Percentiles rank a stretch among this genome's conserved stretches.
Evolutionary conservation across 2,888 invertebrate species (phyloP).

Genomic region (Thecocarcelia acutangulata): DNA sequence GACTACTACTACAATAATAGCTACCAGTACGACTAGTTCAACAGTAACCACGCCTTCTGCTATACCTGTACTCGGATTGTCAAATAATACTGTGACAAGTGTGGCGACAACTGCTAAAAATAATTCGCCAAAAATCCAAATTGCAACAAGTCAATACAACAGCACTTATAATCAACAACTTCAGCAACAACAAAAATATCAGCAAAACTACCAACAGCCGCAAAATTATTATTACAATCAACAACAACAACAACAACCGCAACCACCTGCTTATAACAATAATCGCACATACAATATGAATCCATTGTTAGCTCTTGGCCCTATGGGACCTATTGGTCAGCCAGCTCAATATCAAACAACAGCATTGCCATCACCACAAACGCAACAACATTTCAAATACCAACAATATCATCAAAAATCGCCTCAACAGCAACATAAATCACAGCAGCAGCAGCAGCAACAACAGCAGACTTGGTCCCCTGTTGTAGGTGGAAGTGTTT

Average conservation of each 20-base stretch:
- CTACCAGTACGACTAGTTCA: conserved; percentile 31
- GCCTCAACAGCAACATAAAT: conserved; percentile 69
- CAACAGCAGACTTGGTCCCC: conserved; percentile 78
- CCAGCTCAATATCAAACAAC: conserved; percentile 60
- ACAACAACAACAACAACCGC: conserved; percentile 59
- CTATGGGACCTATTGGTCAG: conserved; percentile 65
- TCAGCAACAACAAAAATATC: conserved; percentile 54
- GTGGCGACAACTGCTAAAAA: conserved; percentile 40
- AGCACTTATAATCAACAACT: conserved; percentile 51
- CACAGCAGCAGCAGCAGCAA: conserved; percentile 70
- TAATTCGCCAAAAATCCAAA: conserved; percentile 53
- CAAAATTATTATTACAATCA: conserved; percentile 58
- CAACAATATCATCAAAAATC: conserved; percentile 65
- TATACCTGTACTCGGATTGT: conserved; percentile 22
- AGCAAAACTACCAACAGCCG: conserved; percentile 53
- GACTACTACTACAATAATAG: conserved; percentile 20
- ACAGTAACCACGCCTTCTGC: conserved; percentile 24
- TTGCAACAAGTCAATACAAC: conserved; percentile 48
- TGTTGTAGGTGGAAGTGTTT: conserved; percentile 76
- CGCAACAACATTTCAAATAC: conserved; percentile 61
- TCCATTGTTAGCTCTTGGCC: conserved; percentile 60
- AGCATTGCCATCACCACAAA: conserved; percentile 62
- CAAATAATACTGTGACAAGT: conserved; percentile 36
- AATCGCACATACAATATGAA: conserved; percentile 58
- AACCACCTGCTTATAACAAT: conserved; percentile 61